Evolutionary conservation across 2,888 invertebrate species (phyloP).

Genomic region (Tenthredo mesomela): DNA sequence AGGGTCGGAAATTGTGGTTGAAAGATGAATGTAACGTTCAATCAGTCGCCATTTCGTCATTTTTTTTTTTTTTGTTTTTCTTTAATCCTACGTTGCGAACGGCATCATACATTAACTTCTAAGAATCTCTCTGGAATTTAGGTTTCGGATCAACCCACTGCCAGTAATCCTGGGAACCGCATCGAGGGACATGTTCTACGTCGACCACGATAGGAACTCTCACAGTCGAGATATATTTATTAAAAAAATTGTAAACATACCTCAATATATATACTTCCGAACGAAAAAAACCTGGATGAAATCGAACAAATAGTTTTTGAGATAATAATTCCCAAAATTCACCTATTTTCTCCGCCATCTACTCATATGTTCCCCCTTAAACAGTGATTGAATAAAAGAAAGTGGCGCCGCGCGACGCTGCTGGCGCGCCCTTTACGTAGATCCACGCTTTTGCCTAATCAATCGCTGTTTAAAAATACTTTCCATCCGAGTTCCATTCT

Average conservation of each 20-base stretch:
- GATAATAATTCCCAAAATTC: constrained; percentile 4
- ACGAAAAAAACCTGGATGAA: not conserved
- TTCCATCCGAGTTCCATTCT: too few species aligned
- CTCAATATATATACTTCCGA: not conserved
- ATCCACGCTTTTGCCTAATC: too few species aligned
- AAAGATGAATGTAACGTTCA: not conserved
- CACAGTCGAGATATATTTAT: not conserved
- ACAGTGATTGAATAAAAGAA: too few species aligned
- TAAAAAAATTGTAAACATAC: not conserved
- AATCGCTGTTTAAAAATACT: too few species aligned
- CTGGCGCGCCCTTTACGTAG: too few species aligned
- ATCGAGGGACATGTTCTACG: not conserved
- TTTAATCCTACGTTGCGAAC: not conserved
- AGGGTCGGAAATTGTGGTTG: not conserved
- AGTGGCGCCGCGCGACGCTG: too few species aligned
- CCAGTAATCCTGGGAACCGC: not conserved
- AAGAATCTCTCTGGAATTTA: not conserved
- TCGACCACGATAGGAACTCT: not conserved
- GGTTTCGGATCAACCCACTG: constrained; percentile 14
- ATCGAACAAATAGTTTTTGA: not conserved
- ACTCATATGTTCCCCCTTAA: too few species aligned
- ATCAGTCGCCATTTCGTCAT: not conserved
- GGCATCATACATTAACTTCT: not conserved
- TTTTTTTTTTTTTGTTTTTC: not conserved
- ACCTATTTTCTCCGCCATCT: not conserved